These are phyloP conservation scores for Tachina grossa DNA, from an alignment of 2,888 invertebrate genomes.

Conservation along the genomic window DNA sequence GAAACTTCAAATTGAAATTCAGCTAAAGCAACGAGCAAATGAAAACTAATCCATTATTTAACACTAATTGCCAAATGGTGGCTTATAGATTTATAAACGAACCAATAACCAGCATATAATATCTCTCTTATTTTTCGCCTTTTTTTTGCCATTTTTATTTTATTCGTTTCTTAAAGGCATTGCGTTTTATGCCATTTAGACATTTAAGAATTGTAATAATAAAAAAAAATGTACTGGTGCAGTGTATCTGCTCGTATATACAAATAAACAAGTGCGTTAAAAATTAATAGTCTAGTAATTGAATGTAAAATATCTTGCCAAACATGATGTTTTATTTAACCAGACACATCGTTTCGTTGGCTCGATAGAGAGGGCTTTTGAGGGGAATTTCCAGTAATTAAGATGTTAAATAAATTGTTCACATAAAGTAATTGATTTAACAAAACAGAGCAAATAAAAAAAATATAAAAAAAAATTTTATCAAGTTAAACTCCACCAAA, in stretches of 20 bases:
- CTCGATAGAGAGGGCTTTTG: neutral
- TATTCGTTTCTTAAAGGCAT: conserved; percentile 38
- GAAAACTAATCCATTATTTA: conserved; percentile 63
- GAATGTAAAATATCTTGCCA: conserved; percentile 71
- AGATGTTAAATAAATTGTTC: conserved; percentile 71
- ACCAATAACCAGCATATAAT: conserved; percentile 38
- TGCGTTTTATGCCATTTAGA: conserved; percentile 58
- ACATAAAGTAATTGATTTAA: conserved; percentile 67
- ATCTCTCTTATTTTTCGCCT: conserved; percentile 9
- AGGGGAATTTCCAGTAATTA: conserved; percentile 56
- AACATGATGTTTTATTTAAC: conserved; percentile 68
- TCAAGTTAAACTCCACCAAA: neutral
- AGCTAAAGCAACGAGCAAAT: conserved; percentile 28
- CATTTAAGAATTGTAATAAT: conserved; percentile 56
- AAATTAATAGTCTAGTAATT: conserved; percentile 71
- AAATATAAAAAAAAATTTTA: neutral
- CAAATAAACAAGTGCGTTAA: conserved; percentile 68
- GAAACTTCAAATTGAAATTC: conserved; percentile 51
- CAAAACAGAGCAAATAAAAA: conserved; percentile 10
- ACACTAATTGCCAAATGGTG: conserved; percentile 67
- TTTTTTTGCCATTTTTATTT: conserved; percentile 11
- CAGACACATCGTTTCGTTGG: conserved; percentile 28
- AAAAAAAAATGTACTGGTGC: conserved; percentile 4
- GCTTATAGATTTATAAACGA: conserved; percentile 26
- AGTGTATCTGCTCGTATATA: conserved; percentile 7